Evolutionary conservation across 2,113 vertebrate genomes (phyloP), one percentile per base, ranked within the genome.

Genomic region (Cyprinodon tularosa): DNA sequence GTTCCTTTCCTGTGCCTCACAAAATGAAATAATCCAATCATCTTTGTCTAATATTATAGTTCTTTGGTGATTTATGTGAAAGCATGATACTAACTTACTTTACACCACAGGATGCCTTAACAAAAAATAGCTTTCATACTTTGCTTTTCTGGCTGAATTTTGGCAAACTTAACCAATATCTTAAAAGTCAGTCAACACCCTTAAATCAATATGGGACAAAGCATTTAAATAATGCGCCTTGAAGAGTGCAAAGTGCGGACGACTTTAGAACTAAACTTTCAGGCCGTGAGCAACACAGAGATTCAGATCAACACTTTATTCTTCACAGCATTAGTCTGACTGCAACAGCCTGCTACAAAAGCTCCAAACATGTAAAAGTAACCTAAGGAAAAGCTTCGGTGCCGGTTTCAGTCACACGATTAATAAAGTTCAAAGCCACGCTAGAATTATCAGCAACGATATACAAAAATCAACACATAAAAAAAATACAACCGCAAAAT

Each of bases 241-340:
- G 75, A 57, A 89, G 78, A 66, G 42, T 62, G 59, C 47, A 37
- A 76, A 75, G 4, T 12, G 50, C 50, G 68, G 40, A 37, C 47
- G 69, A 12, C 15, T 62, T 42, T 40, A 61, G 5, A 71, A 17
- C n/a, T 38, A 67, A 67, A 70, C 2, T 45, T 57, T 36, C 0
- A 68, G 7, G 50, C 6, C 10, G 50, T 48, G 12, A 48, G 61
- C 62, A 1, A 77, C 48, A 68, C 36, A 80, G 20, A 68, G 22
- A 44, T 8, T 59, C 37, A 61, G 70, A 88, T 82, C 68, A 64
- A 90, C 87, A 90, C 78, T 94, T 92, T 94, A 94, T 93, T 94
- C 79, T 86, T 91, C 80, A 92, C 86, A 86, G 86, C 86, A 91
- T 88, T 84, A 76, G 61, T 84, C 72, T 66, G 74, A 79, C 80